Base-by-base conservation (phyloP, 2,888 invertebrate genomes). In the Trissolcus brochymenae region DNA sequence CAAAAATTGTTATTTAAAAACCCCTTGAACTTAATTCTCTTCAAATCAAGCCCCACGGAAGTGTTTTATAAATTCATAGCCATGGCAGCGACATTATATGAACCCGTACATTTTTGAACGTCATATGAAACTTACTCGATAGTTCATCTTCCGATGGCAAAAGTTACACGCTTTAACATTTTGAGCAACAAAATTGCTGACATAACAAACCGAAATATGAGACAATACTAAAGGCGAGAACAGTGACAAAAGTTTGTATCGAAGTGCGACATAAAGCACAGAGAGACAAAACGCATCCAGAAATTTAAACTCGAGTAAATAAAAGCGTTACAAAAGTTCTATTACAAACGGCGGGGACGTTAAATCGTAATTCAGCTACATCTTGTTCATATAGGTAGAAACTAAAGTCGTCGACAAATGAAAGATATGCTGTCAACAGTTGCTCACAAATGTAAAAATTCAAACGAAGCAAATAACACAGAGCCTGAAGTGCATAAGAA, bases 391-490 rank as follows among this genome's bases (percentile, higher is more conserved):
- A 64, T 56, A 57, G 41, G 29, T 50, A 13, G 17, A 60, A 70
- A 41, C 50, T 60, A 60, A 62, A 70, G 70, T 56, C 41, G 65
- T 53, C 70, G 75, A 75, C 64, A 70, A 55, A 65, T 70, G 70
- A 70, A 75, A 65, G 75, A 64, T 60, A 65, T 49, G 49, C 68
- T 50, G 70, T 75, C 65, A 70, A 68, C 68, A 75, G 57, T 75
- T 59, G 46, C 41, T 54, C 19, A 64, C 40, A 51, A 49, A 62
- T 57, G 62, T 57, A 19, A 64, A 75, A 50, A 68, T 55, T 75
- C 54, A 53, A 62, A 66, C 60, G 29, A 17, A 51, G 16, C 46
- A 46, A 46, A 46, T 9, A 17, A 19, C 49, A 55, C 51, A 29
- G 67, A 62, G 14, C 3, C 43, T 54, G 11, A 51, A 73, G 56